Evolutionary conservation across 2,797 vertebrate species (phyloP).

Genomic region (Enteromius unitaeniatus): DNA sequence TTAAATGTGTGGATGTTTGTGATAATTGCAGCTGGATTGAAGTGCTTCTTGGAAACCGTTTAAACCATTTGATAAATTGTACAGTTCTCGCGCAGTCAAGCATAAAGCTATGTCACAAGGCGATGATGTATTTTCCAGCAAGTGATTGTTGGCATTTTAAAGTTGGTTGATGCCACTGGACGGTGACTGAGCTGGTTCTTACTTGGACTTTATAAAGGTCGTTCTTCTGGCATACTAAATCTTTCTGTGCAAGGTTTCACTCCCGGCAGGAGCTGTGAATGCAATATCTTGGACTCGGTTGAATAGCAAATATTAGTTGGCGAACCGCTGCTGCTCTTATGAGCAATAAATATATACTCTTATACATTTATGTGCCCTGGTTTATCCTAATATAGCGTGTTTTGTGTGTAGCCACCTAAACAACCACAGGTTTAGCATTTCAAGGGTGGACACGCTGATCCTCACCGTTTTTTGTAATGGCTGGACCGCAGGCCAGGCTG

Average conservation of each 20-base stretch:
- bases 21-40: slow-evolving; percentile 30
- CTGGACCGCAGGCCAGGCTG: slow-evolving; percentile 31
- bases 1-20: slow-evolving; percentile 22
- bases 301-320: slow-evolving; percentile 42
- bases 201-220: slow-evolving; percentile 45
- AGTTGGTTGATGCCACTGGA: slow-evolving; percentile 42
- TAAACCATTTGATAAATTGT: slow-evolving; percentile 4
- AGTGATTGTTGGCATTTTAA: slow-evolving; percentile 39
- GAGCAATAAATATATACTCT: slow-evolving; percentile 31
- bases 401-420: slow-evolving; percentile 29
- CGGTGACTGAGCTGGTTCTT: slow-evolving; percentile 38
- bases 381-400: slow-evolving; percentile 18
- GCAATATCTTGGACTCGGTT: slow-evolving; percentile 39
- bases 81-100: slow-evolving; percentile 3
- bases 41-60: slow-evolving; percentile 18
- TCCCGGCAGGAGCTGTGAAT: slow-evolving; percentile 4
- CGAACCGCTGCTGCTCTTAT: slow-evolving; percentile 7
- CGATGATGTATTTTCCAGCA: slow-evolving; percentile 39
- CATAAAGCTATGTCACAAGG: slow-evolving; percentile 27
- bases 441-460: slow-evolving; percentile 46
- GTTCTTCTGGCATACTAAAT: slow-evolving; percentile 39
- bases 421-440: slow-evolving; percentile 49
- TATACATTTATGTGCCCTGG: slow-evolving; percentile 26
- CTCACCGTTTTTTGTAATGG: slow-evolving; percentile 44
- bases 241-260: slow-evolving; percentile 33